Conservation (phyloP, 1,140 invertebrate genomes). For the Harpegnathos saltator region DNA sequence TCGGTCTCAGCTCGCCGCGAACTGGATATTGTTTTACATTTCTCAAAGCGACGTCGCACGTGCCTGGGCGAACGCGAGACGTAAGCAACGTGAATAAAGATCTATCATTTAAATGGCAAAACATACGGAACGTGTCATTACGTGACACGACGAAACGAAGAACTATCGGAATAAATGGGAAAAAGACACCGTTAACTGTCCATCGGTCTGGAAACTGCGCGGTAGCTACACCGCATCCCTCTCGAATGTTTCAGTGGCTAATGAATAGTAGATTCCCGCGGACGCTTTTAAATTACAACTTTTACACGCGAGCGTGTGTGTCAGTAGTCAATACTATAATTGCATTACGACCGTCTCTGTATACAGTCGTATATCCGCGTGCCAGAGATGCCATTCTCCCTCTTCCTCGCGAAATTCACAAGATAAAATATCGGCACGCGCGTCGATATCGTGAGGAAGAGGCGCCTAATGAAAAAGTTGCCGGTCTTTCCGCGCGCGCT, state of each 20-base stretch:
- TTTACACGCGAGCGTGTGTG: not conserved
- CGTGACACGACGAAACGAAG: not conserved
- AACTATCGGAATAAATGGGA: not conserved
- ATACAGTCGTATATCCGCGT: not conserved
- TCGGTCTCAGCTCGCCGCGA: not conserved
- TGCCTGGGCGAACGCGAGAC: not conserved
- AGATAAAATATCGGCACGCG: slow-evolving; percentile 26
- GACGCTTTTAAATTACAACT: not conserved
- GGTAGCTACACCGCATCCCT: slow-evolving; percentile 1
- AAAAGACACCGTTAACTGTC: not conserved
- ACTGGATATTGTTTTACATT: slow-evolving; percentile 4
- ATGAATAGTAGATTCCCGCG: not conserved
- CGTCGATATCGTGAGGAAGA: slow-evolving; percentile 8
- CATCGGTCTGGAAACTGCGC: not conserved
- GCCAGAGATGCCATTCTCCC: not conserved
- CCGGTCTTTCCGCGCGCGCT: not conserved
- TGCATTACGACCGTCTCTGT: slow-evolving; percentile 1
- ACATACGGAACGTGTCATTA: not conserved
- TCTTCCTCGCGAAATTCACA: not conserved
- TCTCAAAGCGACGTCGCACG: not conserved
- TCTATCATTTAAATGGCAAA: slow-evolving; percentile 6
- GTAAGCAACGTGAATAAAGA: slow-evolving; percentile 9
- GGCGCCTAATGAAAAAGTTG: slow-evolving; percentile 24
- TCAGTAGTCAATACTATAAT: slow-evolving; percentile 9
- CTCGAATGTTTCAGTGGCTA: not conserved